These are phyloP conservation scores for Formicarius rufipectus DNA, from an alignment of 2,113 vertebrate genomes.

Conservation along the genomic window DNA sequence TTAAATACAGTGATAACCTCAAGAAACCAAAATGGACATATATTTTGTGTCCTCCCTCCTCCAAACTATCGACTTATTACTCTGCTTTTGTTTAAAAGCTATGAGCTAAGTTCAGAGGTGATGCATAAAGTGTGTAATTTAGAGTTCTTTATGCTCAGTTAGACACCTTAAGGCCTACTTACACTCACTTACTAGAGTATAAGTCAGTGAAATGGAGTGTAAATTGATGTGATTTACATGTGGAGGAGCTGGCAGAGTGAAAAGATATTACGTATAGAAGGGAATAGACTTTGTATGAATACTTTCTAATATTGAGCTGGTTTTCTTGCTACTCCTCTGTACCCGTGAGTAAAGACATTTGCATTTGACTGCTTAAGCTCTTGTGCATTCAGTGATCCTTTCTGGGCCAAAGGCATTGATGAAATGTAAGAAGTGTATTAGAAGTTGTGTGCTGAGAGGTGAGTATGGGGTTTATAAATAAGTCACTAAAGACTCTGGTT, in stretches of 20 bases:
- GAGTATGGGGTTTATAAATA: not conserved
- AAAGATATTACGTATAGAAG: not conserved
- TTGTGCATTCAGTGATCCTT: not conserved
- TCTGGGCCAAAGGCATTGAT: not conserved
- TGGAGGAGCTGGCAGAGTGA: not conserved
- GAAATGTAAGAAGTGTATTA: not conserved
- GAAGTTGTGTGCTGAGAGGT: not conserved
- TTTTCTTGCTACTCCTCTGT: not conserved
- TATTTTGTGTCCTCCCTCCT: not conserved
- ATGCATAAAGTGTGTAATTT: conserved; percentile 22
- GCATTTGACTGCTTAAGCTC: not conserved
- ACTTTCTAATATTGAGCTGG: not conserved
- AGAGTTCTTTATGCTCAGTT: conserved; percentile 41
- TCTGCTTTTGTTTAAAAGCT: conserved; percentile 38
- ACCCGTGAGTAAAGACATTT: not conserved
- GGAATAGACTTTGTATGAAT: not conserved
- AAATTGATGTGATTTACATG: conserved; percentile 46
- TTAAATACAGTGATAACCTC: conserved; percentile 23
- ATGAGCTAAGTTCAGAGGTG: conserved; percentile 45
- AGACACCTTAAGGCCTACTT: conserved; percentile 43
- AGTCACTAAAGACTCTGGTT: not conserved
- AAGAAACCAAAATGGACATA: not conserved
- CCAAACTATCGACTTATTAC: not conserved
- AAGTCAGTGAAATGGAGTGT: conserved; percentile 53
- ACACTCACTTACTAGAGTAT: conserved; percentile 24